Conservation (phyloP, 2,113 vertebrate genomes). For the Hypocryptadius cinnamomeus region DNA sequence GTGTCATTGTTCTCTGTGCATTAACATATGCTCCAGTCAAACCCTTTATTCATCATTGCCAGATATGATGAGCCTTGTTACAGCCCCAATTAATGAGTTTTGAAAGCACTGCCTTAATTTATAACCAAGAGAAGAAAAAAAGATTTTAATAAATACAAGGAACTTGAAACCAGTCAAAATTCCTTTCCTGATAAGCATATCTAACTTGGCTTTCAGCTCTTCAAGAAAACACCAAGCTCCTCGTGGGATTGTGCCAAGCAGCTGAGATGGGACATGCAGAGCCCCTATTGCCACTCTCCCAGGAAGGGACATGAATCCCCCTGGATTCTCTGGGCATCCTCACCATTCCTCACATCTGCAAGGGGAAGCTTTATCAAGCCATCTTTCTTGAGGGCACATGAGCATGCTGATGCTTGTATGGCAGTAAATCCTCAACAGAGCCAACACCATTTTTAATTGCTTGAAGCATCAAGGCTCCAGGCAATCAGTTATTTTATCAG, state of each 20-base stretch:
- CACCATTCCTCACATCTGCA: neutral
- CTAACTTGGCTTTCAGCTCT: neutral
- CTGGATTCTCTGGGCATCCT: neutral
- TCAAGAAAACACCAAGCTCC: neutral
- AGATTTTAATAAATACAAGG: neutral
- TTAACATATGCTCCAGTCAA: conserved; percentile 24
- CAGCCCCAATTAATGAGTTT: neutral
- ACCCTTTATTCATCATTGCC: neutral
- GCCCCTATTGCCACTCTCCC: neutral
- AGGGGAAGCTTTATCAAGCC: neutral
- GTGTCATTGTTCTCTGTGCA: neutral
- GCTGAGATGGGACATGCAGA: neutral
- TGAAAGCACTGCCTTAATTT: neutral
- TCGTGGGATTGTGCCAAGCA: neutral
- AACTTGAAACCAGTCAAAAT: neutral
- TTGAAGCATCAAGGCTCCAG: neutral
- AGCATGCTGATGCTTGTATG: neutral
- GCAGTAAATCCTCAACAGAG: neutral
- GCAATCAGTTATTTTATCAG: neutral
- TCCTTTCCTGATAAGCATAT: neutral
- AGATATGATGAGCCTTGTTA: neutral
- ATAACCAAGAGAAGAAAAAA: neutral
- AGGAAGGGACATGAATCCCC: neutral
- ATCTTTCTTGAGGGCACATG: neutral
- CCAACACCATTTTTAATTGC: neutral